Evolutionary conservation across 2,797 vertebrate species (phyloP).

Genomic region (Syngnathus acus): DNA sequence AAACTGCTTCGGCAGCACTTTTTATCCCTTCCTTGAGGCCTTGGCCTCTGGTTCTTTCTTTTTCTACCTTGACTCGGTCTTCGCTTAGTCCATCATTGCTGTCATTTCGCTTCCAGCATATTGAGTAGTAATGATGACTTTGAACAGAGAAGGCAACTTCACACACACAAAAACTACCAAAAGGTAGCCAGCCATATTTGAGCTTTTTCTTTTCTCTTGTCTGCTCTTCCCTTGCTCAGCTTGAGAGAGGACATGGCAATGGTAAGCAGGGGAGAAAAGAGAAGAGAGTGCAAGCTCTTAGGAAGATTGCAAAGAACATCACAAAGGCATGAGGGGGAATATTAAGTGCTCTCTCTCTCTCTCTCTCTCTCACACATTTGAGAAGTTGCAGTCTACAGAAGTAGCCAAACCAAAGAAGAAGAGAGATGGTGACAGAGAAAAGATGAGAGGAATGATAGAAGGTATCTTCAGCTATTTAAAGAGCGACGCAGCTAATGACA

Average conservation of each 20-base stretch:
- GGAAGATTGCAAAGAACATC: slow-evolving; percentile 68
- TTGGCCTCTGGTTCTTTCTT: slow-evolving; percentile 26
- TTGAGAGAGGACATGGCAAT: slow-evolving; percentile 44
- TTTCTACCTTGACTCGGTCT: slow-evolving; percentile 14
- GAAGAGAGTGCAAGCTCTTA: slow-evolving; percentile 66
- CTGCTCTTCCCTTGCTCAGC: slow-evolving; percentile 38
- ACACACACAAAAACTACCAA: slow-evolving; percentile 5
- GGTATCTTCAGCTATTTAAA: slow-evolving; percentile 27
- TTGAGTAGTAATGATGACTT: slow-evolving; percentile 15
- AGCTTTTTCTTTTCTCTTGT: slow-evolving; percentile 27
- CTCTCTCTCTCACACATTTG: slow-evolving; percentile 31
- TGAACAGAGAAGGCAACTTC: slow-evolving; percentile 14
- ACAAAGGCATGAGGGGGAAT: slow-evolving; percentile 63
- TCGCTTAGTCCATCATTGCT: slow-evolving; percentile 17
- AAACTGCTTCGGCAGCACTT: slow-evolving; percentile 42
- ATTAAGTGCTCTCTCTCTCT: slow-evolving; percentile 55
- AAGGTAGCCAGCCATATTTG: slow-evolving; percentile 15
- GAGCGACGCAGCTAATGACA: slow-evolving; percentile 32
- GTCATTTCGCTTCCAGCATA: slow-evolving; percentile 15
- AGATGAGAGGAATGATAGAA: slow-evolving; percentile 16
- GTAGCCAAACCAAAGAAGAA: slow-evolving; percentile 22
- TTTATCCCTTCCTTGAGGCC: slow-evolving; percentile 15
- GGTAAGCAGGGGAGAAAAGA: slow-evolving; percentile 23
- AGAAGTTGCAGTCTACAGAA: slow-evolving; percentile 53
- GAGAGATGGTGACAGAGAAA: slow-evolving; percentile 6